Evolutionary conservation across 2,113 vertebrate species (phyloP), one percentile per base, ranked within the genome.

Genomic region (Nycticorax nycticorax): DNA sequence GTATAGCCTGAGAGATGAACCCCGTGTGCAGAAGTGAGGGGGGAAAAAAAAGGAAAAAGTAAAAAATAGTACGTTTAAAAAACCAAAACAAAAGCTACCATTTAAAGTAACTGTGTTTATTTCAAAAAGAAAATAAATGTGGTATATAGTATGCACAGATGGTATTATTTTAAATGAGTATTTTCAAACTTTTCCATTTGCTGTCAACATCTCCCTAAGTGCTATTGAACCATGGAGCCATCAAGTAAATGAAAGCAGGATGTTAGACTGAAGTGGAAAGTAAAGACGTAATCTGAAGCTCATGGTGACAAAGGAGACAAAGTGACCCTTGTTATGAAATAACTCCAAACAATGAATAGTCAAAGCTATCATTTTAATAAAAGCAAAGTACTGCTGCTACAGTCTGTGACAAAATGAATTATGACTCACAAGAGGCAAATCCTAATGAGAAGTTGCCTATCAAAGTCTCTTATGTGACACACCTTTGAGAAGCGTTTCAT

Each of bases 151-250:
- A 71, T 19, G n/a, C 32, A 57, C 6, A 92, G 43, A 32, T 9
- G 27, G 52, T 24, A 56, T 82, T 87, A 81, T 95, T 96, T 89
- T 85, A 75, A 94, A 87, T 6, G 17, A 96, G 16, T 14, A 47
- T 55, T 71, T 90, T 79, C 80, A 91, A 92, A 85, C 91, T 97
- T 95, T 93, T 91, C 86, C 91, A 95, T 95, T 95, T 92, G 62
- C 48, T 66, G 66, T 82, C 73, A 96, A 72, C 57, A 95, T 67
- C 53, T 59, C 78, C 72, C 39, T 89, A 91, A 96, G 95, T 95
- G 84, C 91, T 92, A 62, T 89, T 95, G 94, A 97, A 95, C 92
- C 69, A 62, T 27, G 53, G 45, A 95, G 53, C 77, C 57, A 93
- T 88, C 76, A 93, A 84, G 69, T 32, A 95, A 96, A 89, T 69